These are phyloP conservation scores for Cecropterus lyciades DNA, from an alignment of 1,140 invertebrate species.

Conservation along the genomic window DNA sequence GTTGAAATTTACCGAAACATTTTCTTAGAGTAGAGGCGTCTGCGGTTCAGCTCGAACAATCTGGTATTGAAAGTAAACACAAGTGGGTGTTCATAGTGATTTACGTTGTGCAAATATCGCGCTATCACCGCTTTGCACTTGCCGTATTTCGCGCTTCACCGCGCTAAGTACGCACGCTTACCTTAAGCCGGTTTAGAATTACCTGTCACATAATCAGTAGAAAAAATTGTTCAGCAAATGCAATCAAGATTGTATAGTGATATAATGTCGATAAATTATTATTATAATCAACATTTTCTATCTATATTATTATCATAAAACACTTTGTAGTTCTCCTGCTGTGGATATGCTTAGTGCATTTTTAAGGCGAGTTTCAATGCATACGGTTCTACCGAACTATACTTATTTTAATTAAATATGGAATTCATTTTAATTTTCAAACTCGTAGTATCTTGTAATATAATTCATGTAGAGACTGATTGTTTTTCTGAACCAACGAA, in stretches of 20 bases:
- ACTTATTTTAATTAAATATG: too few species aligned
- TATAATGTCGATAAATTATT: too few species aligned
- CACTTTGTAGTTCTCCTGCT: too few species aligned
- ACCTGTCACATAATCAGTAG: neutral
- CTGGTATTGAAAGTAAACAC: constrained; percentile 44
- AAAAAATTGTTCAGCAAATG: neutral
- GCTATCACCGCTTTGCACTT: constrained; percentile 66
- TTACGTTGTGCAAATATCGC: constrained; percentile 52
- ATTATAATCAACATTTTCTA: too few species aligned
- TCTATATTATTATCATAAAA: too few species aligned
- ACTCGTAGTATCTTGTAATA: too few species aligned
- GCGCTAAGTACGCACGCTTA: constrained; percentile 32
- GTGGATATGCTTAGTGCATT: too few species aligned
- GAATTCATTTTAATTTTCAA: too few species aligned
- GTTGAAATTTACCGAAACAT: constrained; percentile 7
- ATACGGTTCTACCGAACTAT: too few species aligned
- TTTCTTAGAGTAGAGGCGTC: constrained; percentile 1
- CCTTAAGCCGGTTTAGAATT: constrained; percentile 56
- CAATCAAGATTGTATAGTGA: neutral
- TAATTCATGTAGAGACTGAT: too few species aligned
- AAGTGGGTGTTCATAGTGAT: constrained; percentile 33
- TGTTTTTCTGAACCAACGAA: too few species aligned
- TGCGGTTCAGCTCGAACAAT: constrained; percentile 9
- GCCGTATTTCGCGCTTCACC: constrained; percentile 43
- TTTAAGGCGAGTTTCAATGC: too few species aligned